Base-by-base conservation (phyloP, 2,888 invertebrate species). In the Drosophila meridiana region DNA sequence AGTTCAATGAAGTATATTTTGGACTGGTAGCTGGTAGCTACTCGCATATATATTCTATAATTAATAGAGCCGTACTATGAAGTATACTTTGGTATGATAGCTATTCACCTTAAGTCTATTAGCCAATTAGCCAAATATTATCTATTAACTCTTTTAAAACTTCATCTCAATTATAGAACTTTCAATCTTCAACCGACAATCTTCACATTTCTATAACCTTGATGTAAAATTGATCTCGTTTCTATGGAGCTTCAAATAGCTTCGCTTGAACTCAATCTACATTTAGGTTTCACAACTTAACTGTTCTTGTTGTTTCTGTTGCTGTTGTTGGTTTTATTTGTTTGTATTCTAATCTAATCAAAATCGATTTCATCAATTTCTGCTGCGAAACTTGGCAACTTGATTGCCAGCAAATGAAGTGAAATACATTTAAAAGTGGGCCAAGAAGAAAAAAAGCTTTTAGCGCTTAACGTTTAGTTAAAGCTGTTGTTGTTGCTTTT, bases 281-380 rank as follows among this genome's bases (percentile, higher is more conserved):
- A 42, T 9, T 56, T 30, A 5, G n/a, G 30, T 56, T 56, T 42
- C 30, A 20, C 56, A 42, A 20, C 13, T 38, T 55, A 55, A 3
- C 26, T 28, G 6, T 13, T 26, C 8, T 6, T 42, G 42, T 28
- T 11, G 30, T 20, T 32, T 53, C 32, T 28, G 6, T 13, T 26
- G 11, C 3, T 42, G 42, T 28, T 11, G 30, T 20, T 32, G 32
- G 48, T 53, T 42, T 52, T 45, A n/a, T 32, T 63, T 38, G 38
- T 28, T 36, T 47, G 59, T 71, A 71, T 74, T 80, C 71, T 77
- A 80, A 80, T 80, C 75, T 69, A 75, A 75, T 80, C 77, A 69
- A 71, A 74, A 80, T 80, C 80, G 75, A 80, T 80, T 80, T 80
- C 69, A 75, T 80, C 71, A 80, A 80, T 80, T 80, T 80, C 81